Base-by-base conservation (phyloP, 2,113 vertebrate genomes). In the Gulo gulo region DNA sequence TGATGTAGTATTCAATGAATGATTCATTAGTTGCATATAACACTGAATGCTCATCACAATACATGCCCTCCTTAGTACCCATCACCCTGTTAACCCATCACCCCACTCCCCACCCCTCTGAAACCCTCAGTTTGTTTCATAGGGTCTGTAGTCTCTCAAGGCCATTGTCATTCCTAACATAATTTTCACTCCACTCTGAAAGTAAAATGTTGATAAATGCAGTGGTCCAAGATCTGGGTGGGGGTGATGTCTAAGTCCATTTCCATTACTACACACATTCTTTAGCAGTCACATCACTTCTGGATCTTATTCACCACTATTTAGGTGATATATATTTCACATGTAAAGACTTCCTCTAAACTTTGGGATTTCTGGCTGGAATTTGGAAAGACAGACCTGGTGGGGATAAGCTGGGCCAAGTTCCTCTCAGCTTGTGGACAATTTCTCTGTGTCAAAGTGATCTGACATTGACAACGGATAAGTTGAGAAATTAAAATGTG, bases 331-430 rank as follows among this genome's bases (percentile, higher is more conserved):
- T 52, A 1, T 31, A 29, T 82, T 84, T 94, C 42, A 50, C 36
- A 67, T 39, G 3, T 76, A 79, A 93, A 83, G 10, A 61, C 57
- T 82, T 96, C 59, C 67, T 85, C 65, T 83, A 39, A 88, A 91
- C 78, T 50, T 15, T 88, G 45, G 69, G 8, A 65, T 86, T 86
- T 73, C 24, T 79, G 52, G 47, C 26, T 91, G 31, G 84, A 97
- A 93, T 83, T 96, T 79, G 3, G 57, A 84, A 92, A 94, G 42
- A 61, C 71, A n/a, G 11, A 34, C 69, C 36, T 63, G 16, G 8
- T 39, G 47, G 26, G 5, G 3, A 73, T 6, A 85, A 94, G 78
- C 59, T 61, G 20, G 23, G 31, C 11, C 78, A 88, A 61, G 26
- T 50, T 83, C 57, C 36, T 88, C 79, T 45, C 21, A 7, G 24